Evolutionary conservation across 2,797 vertebrate species (phyloP), one percentile per base, ranked within the genome.

Genomic region (Leucoraja ocellata): DNA sequence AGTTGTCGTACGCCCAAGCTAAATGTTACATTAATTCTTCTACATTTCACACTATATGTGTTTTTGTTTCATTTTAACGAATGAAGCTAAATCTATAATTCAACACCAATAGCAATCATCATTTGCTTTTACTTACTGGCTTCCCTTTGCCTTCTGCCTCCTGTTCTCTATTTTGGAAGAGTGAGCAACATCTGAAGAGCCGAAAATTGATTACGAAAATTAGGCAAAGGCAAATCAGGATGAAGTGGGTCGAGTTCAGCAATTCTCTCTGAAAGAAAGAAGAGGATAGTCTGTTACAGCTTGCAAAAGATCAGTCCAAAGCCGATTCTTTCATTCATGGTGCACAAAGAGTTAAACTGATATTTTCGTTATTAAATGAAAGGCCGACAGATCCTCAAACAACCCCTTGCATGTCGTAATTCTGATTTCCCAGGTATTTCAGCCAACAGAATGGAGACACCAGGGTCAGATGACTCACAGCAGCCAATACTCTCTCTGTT

Each of bases 401-500:
- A 68, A 88, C 16, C 9, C n/a, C 61, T 68, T 32, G 21, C 84
- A 36, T 7, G 9, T 88, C 18, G 63, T 32, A 88, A 16, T n/a
- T 88, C 61, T 88, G 84, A 36, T 88, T 68, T 88, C 63, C 63
- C 14, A 88, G 84, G 61, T 68, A 88, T 86, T n/a, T 86, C 61
- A 86, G 28, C 58, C n/a, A 88, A 63, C 84, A 88, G 84, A 36
- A 88, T 88, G 84, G 61, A 68, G 84, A 88, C 84, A 88, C 21
- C 84, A 88, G n/a, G 84, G 68, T 88, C 84, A 88, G 84, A 65
- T 88, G 84, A 68, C n/a, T 68, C 65, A 88, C n/a, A 88, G 14
- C 61, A 88, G 84, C 84, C 84, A 88, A 88, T 68, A 68, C 16
- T 8, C 16, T 88, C 63, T 36, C 84, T 9, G n/a, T 88, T 16